Conservation (phyloP, 2,888 invertebrate genomes). For the Chydorus sphaericus region DNA sequence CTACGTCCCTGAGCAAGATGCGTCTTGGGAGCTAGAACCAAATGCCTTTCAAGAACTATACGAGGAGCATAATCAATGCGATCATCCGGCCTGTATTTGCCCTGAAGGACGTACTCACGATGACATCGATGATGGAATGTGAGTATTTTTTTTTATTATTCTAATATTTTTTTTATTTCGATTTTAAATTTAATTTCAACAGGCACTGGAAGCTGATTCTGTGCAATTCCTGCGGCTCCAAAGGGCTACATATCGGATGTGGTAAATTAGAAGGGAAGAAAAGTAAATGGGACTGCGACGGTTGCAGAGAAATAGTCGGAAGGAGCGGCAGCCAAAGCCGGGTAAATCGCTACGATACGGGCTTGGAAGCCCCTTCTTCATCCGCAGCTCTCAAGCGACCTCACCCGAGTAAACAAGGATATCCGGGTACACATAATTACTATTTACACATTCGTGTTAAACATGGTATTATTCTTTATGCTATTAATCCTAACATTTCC, state of each 20-base stretch:
- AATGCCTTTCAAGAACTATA: conserved; percentile 58
- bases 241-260: conserved; percentile 38
- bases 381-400: too few relatives aligned
- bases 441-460: too few relatives aligned
- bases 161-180: too few relatives aligned
- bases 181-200: too few relatives aligned
- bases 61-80: conserved; percentile 44
- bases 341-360: too few relatives aligned
- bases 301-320: too few relatives aligned
- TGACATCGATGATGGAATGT: conserved; percentile 23
- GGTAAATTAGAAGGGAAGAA: conserved; percentile 29
- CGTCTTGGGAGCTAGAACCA: conserved; percentile 64
- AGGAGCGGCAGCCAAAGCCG: too few relatives aligned
- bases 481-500: too few relatives aligned
- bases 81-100: conserved; percentile 42
- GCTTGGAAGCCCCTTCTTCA: too few relatives aligned
- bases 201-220: conserved; percentile 39
- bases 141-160: conserved; percentile 14
- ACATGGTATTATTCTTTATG: too few relatives aligned
- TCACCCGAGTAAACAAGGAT: too few relatives aligned
- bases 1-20: conserved; percentile 70
- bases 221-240: conserved; percentile 40
- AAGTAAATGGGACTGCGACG: conserved; percentile 32
- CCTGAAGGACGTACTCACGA: conserved; percentile 38
- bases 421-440: too few relatives aligned